A percentile compares a stretch with the other conserved stretches of the same genome.
These are phyloP conservation scores for Halisarca cf. caerulea DNA, from an alignment of 37 sponge, comb jelly and placozoan genomes.

Conservation along the genomic window DNA sequence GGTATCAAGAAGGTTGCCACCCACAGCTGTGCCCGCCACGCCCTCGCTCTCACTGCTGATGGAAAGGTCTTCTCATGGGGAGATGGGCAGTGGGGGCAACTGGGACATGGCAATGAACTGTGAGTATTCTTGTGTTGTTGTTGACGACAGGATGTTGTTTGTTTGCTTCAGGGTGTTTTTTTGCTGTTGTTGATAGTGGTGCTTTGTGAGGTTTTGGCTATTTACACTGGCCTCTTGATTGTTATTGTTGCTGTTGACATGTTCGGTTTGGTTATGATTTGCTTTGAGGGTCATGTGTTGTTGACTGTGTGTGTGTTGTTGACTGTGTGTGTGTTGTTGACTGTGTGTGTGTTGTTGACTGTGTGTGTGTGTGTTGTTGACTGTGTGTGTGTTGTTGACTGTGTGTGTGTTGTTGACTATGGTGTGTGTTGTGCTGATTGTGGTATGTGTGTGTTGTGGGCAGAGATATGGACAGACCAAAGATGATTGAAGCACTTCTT, in stretches of 20 bases:
- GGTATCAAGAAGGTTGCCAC: conserved; percentile 90
- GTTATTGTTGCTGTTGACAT: background rate
- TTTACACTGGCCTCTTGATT: no score
- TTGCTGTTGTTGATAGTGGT: no score
- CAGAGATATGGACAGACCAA: conserved; percentile 72
- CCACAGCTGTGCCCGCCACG: conserved; percentile 79
- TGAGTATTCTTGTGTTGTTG: background rate
- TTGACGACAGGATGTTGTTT: background rate
- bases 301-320: no score
- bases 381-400: background rate
- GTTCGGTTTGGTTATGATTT: no score
- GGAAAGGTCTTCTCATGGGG: conserved; percentile 99
- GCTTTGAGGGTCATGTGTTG: no score
- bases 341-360: no score
- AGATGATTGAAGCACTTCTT: conserved; percentile 85
- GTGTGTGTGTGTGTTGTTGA: no score
- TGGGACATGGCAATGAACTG: conserved; percentile 92
- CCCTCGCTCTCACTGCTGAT: conserved; percentile 88
- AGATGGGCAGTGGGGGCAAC: conserved; percentile 94
- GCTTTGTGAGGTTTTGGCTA: no score
- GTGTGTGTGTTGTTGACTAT: background rate
- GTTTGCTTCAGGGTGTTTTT: no score
- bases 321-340: no score
- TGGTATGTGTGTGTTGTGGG: background rate
- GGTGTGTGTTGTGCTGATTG: background rate